Conservation (phyloP, 2,113 vertebrate species). For the Rostratula benghalensis region DNA sequence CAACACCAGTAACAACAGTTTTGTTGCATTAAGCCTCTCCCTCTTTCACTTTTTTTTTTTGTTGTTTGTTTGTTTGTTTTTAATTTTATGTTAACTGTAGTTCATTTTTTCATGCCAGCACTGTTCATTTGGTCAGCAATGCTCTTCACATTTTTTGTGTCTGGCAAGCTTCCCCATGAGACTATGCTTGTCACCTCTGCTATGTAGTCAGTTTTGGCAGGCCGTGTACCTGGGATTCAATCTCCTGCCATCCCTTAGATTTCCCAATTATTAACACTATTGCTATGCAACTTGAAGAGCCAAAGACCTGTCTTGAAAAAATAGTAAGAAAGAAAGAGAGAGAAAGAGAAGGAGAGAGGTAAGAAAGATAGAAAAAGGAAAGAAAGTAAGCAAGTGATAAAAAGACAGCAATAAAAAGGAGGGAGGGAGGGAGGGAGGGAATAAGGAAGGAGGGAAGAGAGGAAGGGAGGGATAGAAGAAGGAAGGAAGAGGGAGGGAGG, state of each 20-base stretch:
- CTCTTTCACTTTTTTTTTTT: neutral
- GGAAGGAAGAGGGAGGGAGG: no score
- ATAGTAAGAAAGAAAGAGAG: neutral
- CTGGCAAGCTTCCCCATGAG: neutral
- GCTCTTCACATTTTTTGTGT: neutral
- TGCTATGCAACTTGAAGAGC: neutral
- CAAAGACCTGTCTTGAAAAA: neutral
- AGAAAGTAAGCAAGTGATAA: neutral
- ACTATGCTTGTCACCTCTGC: neutral
- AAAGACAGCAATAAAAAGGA: neutral
- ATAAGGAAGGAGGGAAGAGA: rapidly evolving
- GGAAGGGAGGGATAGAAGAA: neutral
- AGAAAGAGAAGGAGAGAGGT: neutral
- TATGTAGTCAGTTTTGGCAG: neutral
- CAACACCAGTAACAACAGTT: neutral
- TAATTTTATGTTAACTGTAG: neutral
- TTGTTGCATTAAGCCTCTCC: neutral
- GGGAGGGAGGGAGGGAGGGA: neutral
- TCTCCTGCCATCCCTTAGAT: neutral
- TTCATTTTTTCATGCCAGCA: neutral
- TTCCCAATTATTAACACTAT: neutral
- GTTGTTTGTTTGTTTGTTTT: neutral
- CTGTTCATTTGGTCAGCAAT: neutral
- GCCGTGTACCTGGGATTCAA: neutral
- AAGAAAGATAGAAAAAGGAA: neutral